Conservation (phyloP, 2,113 vertebrate species). For the Oncorhynchus nerka region DNA sequence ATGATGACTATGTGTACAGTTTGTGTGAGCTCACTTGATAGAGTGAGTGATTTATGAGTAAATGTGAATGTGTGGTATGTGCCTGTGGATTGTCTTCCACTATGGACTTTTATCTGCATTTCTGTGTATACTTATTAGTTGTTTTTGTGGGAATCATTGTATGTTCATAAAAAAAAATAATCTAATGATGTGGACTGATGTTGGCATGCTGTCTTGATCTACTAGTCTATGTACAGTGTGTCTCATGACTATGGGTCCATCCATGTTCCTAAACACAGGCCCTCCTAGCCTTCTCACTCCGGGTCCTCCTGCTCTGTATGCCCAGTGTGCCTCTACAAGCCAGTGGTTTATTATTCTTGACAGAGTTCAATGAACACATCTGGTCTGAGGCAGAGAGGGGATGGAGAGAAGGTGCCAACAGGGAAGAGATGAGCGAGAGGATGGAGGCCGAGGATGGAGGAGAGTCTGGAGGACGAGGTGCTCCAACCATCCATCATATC, state of each 20-base stretch:
- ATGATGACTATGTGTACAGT: no score
- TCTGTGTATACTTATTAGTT: neutral
- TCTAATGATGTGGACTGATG: neutral
- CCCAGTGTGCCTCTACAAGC: conserved; percentile 40
- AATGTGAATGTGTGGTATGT: no score
- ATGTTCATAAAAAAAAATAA: neutral
- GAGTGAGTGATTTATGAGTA: no score
- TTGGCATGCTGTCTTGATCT: neutral
- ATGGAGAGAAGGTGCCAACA: conserved; percentile 58
- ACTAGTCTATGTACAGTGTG: neutral
- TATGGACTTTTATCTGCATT: neutral
- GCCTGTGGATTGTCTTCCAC: no score
- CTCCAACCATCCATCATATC: conserved; percentile 67
- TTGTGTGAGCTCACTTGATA: no score
- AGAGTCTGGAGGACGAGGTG: conserved; percentile 47
- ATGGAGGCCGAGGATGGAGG: neutral
- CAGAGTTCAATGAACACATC: conserved; percentile 85
- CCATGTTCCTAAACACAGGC: conserved; percentile 5
- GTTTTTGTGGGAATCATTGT: neutral
- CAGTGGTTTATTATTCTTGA: conserved; percentile 83
- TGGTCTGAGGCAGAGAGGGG: conserved; percentile 71
- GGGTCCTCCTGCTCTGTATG: conserved; percentile 21
- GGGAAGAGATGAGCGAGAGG: conserved; percentile 16
- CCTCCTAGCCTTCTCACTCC: neutral
- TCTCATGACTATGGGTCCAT: conserved; percentile 21